These are phyloP conservation scores for Tauraco erythrolophus DNA, from an alignment of 2,113 vertebrate genomes.

Conservation along the genomic window DNA sequence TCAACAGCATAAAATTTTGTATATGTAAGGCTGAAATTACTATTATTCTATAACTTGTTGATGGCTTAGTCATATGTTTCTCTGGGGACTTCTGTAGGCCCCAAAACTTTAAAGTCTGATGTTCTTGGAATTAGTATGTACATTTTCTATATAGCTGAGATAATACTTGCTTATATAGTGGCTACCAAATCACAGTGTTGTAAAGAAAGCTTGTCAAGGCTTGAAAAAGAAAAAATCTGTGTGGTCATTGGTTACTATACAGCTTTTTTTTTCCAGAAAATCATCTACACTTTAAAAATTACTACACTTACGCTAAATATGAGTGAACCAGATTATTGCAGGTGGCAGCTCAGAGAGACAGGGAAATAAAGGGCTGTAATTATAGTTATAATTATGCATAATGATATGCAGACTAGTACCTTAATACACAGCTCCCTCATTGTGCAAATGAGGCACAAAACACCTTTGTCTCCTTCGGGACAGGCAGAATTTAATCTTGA, in stretches of 20 bases:
- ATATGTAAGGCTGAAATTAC: not conserved
- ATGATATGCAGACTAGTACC: constrained; percentile 32
- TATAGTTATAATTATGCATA: constrained; percentile 53
- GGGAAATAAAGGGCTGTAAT: constrained; percentile 49
- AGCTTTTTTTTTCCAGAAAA: not conserved
- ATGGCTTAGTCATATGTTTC: not conserved
- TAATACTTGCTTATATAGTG: not conserved
- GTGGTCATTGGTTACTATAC: not conserved
- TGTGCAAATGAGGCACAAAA: constrained; percentile 10
- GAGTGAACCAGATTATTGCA: not conserved
- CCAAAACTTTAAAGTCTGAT: not conserved
- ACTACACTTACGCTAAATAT: not conserved
- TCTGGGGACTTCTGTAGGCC: not conserved
- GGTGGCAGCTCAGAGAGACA: not conserved
- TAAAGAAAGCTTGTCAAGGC: not conserved
- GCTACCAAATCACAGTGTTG: not conserved
- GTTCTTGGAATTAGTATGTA: not conserved
- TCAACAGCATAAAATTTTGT: not conserved
- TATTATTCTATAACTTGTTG: not conserved
- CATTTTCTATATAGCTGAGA: not conserved
- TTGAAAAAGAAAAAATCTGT: not conserved
- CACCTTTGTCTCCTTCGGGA: constrained; percentile 41
- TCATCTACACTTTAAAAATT: not conserved
- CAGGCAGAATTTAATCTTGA: constrained; percentile 42
- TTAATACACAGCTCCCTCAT: constrained; percentile 9